Conservation (phyloP, 2,113 vertebrate genomes). For the Camelus bactrianus region DNA sequence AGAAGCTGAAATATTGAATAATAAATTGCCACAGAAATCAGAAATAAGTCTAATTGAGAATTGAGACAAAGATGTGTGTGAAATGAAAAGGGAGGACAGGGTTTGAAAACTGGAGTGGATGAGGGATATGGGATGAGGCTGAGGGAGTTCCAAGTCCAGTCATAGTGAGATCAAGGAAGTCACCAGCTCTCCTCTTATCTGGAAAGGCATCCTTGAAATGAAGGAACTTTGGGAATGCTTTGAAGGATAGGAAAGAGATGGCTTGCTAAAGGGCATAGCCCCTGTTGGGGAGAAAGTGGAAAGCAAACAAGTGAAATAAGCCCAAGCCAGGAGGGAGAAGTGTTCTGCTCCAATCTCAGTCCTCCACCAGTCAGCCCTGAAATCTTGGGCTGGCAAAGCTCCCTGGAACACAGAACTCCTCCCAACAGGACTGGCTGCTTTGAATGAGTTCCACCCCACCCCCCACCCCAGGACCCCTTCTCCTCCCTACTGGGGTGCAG, state of each 20-base stretch:
- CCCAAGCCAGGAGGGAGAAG: neutral
- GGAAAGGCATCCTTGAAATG: neutral
- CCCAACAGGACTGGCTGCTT: neutral
- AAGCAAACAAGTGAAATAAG: neutral
- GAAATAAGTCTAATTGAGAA: conserved; percentile 35
- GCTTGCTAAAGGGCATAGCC: neutral
- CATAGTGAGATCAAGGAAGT: neutral
- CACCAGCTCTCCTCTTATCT: neutral
- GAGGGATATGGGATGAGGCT: neutral
- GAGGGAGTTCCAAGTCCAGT: neutral
- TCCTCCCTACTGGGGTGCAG: neutral
- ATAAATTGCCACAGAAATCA: conserved; percentile 2
- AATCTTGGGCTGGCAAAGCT: neutral
- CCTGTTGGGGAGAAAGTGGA: neutral
- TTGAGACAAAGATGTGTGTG: neutral
- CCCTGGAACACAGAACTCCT: neutral
- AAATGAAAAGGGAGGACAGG: neutral
- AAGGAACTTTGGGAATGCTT: neutral
- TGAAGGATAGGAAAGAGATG: neutral
- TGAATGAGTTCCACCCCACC: neutral
- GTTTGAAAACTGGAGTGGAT: neutral
- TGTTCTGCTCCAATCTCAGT: neutral
- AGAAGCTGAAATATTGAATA: conserved; percentile 38
- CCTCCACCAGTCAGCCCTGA: neutral
- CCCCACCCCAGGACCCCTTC: neutral